A percentile compares a stretch with the other conserved stretches of the same genome.
Evolutionary conservation across 2,113 vertebrate species (phyloP).

Genomic region (Arothron firmamentum): DNA sequence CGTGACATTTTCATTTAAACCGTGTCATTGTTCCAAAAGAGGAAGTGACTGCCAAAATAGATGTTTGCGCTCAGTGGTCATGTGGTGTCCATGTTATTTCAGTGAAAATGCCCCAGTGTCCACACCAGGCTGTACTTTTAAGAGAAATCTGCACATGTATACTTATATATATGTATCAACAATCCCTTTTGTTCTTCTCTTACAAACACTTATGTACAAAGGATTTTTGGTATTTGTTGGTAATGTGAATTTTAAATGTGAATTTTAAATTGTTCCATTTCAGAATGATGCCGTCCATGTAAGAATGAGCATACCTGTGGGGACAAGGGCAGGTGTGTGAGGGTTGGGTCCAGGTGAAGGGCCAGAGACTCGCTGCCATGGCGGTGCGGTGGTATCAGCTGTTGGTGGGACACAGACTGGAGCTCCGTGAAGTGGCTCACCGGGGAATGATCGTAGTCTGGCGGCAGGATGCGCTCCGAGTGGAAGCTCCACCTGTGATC

Average conservation of each 20-base stretch:
- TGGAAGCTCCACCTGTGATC: slow-evolving; percentile 61
- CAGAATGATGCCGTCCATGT: too few relatives aligned
- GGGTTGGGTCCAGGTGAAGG: slow-evolving; percentile 56
- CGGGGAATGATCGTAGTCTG: slow-evolving; percentile 53
- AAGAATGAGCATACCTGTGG: slow-evolving; percentile 47
- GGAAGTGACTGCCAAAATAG: slow-evolving; percentile 63
- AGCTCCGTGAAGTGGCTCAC: slow-evolving; percentile 60
- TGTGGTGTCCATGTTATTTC: slow-evolving; percentile 33
- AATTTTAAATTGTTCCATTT: too few relatives aligned
- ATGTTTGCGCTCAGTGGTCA: slow-evolving; percentile 21
- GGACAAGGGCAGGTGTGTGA: slow-evolving; percentile 41
- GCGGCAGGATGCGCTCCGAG: slow-evolving; percentile 46
- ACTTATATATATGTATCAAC: too few relatives aligned
- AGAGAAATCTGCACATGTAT: too few relatives aligned
- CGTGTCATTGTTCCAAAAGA: slow-evolving; percentile 49
- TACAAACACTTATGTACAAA: too few relatives aligned
- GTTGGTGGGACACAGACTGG: slow-evolving; percentile 61
- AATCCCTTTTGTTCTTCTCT: too few relatives aligned
- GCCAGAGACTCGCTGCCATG: slow-evolving; percentile 45
- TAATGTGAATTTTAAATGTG: too few relatives aligned
- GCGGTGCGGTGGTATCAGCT: slow-evolving; percentile 51
- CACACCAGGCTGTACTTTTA: not conserved
- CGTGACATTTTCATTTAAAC: slow-evolving; percentile 45
- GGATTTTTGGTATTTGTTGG: too few relatives aligned
- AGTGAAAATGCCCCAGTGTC: slow-evolving; percentile 32